Percentiles rank a stretch among this genome's conserved stretches.
These are phyloP conservation scores for Astreopora myriophthalma DNA, from an alignment of 64 coral and sea anemone genomes.

Conservation along the genomic window DNA sequence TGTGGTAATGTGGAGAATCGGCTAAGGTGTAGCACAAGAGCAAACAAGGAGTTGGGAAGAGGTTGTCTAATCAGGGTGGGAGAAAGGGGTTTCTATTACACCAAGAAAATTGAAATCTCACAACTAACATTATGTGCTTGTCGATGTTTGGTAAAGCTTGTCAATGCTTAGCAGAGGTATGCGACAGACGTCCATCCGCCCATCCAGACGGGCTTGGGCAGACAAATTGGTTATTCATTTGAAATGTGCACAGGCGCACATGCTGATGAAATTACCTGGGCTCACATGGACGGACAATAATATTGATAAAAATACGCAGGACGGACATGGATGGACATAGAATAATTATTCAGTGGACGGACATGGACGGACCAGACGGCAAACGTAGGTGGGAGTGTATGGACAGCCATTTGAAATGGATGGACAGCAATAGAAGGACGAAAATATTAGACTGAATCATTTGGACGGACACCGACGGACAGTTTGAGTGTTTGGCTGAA, in stretches of 20 bases:
- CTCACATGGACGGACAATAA: too few species aligned
- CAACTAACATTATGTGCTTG: constrained; percentile 3
- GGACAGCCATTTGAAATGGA: too few species aligned
- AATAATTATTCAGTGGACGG: not conserved
- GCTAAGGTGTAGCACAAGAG: not conserved
- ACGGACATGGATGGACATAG: not conserved
- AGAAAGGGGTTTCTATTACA: constrained; percentile 1
- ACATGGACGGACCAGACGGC: not conserved
- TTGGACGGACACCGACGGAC: not conserved
- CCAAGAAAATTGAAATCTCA: not conserved
- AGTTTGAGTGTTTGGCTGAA: not conserved
- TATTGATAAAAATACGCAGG: not conserved
- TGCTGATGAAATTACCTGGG: not conserved
- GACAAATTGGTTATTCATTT: not conserved
- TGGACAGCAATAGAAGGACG: not conserved
- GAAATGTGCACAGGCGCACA: too few species aligned
- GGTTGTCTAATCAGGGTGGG: constrained; percentile 15
- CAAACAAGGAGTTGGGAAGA: not conserved
- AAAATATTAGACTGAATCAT: not conserved
- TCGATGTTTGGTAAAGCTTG: constrained; percentile 13
- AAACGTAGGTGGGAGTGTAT: not conserved
- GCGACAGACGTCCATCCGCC: not conserved
- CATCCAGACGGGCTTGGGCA: not conserved
- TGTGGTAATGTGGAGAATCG: constrained; percentile 14
- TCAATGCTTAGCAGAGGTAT: not conserved